Conservation (phyloP, 2,797 vertebrate genomes). For the Onychomys arenicola region DNA sequence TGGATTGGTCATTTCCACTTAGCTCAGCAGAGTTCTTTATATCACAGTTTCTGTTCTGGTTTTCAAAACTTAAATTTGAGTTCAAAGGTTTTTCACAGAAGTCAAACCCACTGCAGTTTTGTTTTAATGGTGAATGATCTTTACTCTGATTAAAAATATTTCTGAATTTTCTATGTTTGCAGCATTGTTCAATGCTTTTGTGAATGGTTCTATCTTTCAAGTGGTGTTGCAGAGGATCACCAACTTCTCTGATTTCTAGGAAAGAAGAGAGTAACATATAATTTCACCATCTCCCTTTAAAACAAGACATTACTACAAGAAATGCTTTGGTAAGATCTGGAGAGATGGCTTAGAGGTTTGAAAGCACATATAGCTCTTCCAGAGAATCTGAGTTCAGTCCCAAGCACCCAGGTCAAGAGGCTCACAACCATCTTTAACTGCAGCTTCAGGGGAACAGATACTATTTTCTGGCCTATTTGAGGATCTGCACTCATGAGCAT, state of each 20-base stretch:
- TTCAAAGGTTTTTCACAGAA: constrained; percentile 43
- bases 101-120: background rate
- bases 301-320: background rate
- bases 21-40: background rate
- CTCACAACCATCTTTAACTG: background rate
- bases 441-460: background rate
- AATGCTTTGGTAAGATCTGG: background rate
- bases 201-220: background rate
- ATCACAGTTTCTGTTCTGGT: background rate
- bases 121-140: background rate
- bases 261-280: constrained; percentile 41
- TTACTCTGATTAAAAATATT: background rate
- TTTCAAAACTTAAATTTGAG: constrained; percentile 51
- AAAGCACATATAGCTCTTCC: background rate
- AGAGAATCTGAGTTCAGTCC: background rate
- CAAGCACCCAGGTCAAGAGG: background rate
- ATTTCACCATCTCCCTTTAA: background rate
- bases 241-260: constrained; percentile 27
- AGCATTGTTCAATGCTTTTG: background rate
- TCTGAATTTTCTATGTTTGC: background rate
- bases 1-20: background rate
- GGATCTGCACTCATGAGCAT: background rate
- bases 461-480: background rate
- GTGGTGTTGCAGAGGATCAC: background rate
- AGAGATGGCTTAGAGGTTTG: background rate